Base-by-base conservation (phyloP, 2,888 invertebrate species). In the Sarcophaga carnaria region DNA sequence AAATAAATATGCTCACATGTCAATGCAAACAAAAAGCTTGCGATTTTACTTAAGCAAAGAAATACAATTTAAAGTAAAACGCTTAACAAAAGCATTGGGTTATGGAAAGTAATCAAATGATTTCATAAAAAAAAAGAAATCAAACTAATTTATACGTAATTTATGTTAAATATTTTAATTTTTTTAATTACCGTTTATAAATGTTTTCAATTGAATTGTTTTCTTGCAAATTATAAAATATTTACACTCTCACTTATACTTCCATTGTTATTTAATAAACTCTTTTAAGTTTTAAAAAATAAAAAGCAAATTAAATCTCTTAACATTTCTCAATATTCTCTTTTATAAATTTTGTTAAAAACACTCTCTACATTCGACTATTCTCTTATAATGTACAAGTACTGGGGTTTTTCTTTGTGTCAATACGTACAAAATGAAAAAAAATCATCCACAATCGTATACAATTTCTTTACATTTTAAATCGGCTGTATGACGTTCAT, bases 401-500 rank as follows among this genome's bases (percentile, higher is more conserved):
- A 37, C 37, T 37, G 8, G 2, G 37, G 37, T n/a, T 64, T 64
- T 64, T 71, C 22, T 1, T 5, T 22, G 8, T 22, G 27, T 59
- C 54, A 20, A 67, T n/a, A 14, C 49, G 37, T 69, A 63, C 62
- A 59, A 76, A 22, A 22, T 20, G 22, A 22, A 22, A 14, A 72
- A 54, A 54, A 54, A 1, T 17, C 54, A 54, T 14, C 12, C 54
- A 78, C 72, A 25, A 49, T 69, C 54, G 2, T 17, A n/a, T 20
- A 62, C 8, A n/a, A 71, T 49, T 78, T 74, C 69, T 80, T 60
- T 71, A 60, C 47, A 62, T 66, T 66, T 80, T 64, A 60, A 80
- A 84, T 70, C 27, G 64, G 64, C 27, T 76, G 66, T 80, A 83
- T 86, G 87, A 84, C 87, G 84, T 79, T 84, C 78, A 87, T 76